Base-by-base conservation (phyloP, 2,797 vertebrate genomes). In the Tokudaia tokunoshimensis region DNA sequence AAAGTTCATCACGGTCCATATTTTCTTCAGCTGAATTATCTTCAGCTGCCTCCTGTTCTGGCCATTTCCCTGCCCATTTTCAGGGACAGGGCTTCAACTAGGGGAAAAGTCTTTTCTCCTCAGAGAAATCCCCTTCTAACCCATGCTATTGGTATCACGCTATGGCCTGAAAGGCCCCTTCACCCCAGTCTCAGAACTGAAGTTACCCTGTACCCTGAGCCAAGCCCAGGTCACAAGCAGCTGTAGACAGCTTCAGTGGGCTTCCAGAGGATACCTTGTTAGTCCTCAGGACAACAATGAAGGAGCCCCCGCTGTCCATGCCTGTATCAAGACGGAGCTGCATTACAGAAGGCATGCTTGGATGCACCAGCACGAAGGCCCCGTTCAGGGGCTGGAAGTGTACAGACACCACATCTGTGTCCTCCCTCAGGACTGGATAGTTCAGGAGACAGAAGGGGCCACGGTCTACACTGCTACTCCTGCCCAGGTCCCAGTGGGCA, bases 361-460 rank as follows among this genome's bases (percentile, higher is more conserved):
- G 57, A 7, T 92, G 96, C 24, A 99, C 98, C 0, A 98, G 98
- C 87, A 99, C 97, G 0, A 97, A 98, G 61, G 98, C 98, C 9
- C 99, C 98, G 0, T 98, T 99, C 67, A 99, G 82, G 0, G 99
- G 98, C 10, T 98, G 98, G 98, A 99, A 99, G 44, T 98, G 98
- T 63, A 99, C 98, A 0, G 99, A 99, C 20, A 99, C 98, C 44
- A 99, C 98, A 0, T 99, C 99, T 97, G 99, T 88, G 96, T 99
- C 99, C 84, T 99, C 99, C 0, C 98, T 98, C 11, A 99, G 98
- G 0, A 99, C 98, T 0, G 99, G 99, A 78, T 99, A 97, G 97
- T 70, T 99, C 98, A 97, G 98, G 93, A 99, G 97, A 65, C 99
- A 99, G 96, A 97, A 94, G 76, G 97, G 97, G 61, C 76, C 63